Base-by-base conservation (phyloP, 2,113 vertebrate genomes). In the Theristicus caerulescens region DNA sequence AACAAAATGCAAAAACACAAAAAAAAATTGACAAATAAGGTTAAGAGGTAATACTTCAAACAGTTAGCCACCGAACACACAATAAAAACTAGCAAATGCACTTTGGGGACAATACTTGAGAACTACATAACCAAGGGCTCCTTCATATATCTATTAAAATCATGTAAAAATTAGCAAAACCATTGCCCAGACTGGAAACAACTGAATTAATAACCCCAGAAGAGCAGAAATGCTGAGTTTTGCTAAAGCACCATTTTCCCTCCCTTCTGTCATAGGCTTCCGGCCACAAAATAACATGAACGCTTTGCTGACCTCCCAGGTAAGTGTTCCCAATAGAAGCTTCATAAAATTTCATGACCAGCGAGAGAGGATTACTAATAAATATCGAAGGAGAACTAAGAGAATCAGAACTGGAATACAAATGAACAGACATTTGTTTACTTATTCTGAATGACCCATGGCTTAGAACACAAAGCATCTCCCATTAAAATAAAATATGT, bases 21-120 rank as follows among this genome's bases (percentile, higher is more conserved):
- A 92, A 92, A 97, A 95, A 96, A 93, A 15, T 59, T 86, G 96
- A 98, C 95, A 97, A 98, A 97, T 96, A 97, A 98, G 94, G 94
- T 98, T 97, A 98, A 98, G 97, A 98, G 97, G 98, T 98, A 98
- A 98, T 98, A 98, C 97, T 98, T 98, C 96, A 98, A 98, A 98
- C 96, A 97, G 97, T 97, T 97, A 97, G 96, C 95, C 96, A 98
- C 97, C 54, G 66, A 97, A 97, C 82, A 97, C 96, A 97, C 90
- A 97, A 97, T 96, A 97, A 98, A 98, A 98, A 97, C 97, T 98
- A 98, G 95, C 97, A 98, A 98, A 98, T 98, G 97, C 96, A 97
- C 97, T 97, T 98, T 97, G 94, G 97, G 97, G 95, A 97, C 93
- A 96, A 96, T 95, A 98, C 95, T 94, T 96, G 97, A 97, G 97